Percentiles rank a stretch among this genome's conserved stretches.
Evolutionary conservation across 2,113 vertebrate species (phyloP).

Genomic region (Sphyrna mokarran): DNA sequence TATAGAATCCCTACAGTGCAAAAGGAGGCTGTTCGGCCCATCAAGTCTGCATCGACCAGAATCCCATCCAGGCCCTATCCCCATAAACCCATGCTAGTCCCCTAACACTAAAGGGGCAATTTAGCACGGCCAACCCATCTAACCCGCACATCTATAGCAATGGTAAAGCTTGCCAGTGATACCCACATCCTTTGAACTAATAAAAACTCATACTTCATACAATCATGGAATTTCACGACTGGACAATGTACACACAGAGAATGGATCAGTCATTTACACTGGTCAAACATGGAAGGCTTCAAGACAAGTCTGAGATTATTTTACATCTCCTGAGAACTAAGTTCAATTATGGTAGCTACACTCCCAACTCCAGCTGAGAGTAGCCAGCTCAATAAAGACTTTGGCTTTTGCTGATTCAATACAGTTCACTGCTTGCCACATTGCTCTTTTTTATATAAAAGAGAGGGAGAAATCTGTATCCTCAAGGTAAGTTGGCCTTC

Average conservation of each 20-base stretch:
- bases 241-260: not conserved
- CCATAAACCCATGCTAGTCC: no score
- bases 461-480: not conserved
- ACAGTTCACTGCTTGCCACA: not conserved
- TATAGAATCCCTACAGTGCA: no score
- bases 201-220: not conserved
- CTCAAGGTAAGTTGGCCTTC: not conserved
- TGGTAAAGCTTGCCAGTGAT: no score
- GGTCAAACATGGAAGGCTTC: not conserved
- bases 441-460: not conserved
- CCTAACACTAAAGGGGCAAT: no score
- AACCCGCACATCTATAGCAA: no score
- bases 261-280: not conserved
- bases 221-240: not conserved
- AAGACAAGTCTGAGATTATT: not conserved
- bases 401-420: not conserved
- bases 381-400: not conserved
- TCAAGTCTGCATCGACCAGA: no score
- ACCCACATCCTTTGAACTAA: no score
- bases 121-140: no score
- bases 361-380: not conserved
- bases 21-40: no score
- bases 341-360: not conserved
- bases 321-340: not conserved
- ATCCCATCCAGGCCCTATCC: no score